phyloP scores from a whole-genome alignment of 1,140 invertebrate species.

The Meloidogyne chitwoodi region DNA sequence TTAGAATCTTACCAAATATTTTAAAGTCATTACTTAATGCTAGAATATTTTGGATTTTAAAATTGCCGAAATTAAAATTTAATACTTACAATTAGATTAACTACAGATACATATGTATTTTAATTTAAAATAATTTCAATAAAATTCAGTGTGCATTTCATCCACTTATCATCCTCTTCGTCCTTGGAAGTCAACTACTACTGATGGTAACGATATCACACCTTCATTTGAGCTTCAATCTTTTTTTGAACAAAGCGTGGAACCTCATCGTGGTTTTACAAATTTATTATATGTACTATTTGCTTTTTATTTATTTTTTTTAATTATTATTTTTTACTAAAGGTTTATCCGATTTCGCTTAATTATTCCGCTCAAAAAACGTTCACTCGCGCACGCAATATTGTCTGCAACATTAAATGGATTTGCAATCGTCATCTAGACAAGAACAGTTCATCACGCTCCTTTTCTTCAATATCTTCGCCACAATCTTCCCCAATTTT shows the following conservation, averaged over 20 bases:
- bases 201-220: background rate
- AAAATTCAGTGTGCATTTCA: constrained; percentile 32
- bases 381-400: constrained; percentile 43
- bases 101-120: no score
- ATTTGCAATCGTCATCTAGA: background rate
- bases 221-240: constrained; percentile 42
- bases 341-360: constrained; percentile 37
- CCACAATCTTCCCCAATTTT: constrained; percentile 21
- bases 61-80: no score
- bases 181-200: constrained; percentile 25
- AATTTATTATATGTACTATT: constrained; percentile 34
- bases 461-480: background rate
- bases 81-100: no score
- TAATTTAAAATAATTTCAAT: no score
- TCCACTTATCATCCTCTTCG: constrained; percentile 31
- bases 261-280: constrained; percentile 24
- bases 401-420: constrained; percentile 25
- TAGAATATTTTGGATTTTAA: no score
- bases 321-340: background rate
- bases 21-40: no score
- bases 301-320: background rate
- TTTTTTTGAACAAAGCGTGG: constrained; percentile 26
- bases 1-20: background rate
- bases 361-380: constrained; percentile 37
- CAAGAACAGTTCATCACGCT: background rate